These are phyloP conservation scores for Neuroterus valhalla DNA, from an alignment of 1,140 invertebrate genomes.

Conservation along the genomic window DNA sequence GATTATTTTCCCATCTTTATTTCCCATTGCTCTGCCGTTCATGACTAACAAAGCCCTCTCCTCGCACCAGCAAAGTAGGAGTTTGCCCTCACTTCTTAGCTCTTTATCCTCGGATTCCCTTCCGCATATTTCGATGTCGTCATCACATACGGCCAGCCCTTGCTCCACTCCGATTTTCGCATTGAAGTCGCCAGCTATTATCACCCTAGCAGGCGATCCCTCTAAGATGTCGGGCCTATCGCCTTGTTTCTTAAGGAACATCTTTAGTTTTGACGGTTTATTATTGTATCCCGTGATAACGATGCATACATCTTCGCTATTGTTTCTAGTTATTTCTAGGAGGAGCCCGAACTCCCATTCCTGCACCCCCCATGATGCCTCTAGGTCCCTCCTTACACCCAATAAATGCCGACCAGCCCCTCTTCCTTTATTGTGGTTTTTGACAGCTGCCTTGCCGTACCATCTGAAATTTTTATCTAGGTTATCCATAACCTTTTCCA, in stretches of 20 bases:
- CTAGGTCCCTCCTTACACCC: neutral
- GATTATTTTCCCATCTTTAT: slow-evolving; percentile 17
- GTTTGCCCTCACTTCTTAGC: too few relatives aligned
- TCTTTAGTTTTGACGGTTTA: neutral
- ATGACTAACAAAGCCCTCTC: too few relatives aligned
- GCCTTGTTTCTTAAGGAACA: neutral
- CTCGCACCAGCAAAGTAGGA: too few relatives aligned
- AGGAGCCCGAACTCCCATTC: neutral
- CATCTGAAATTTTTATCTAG: neutral
- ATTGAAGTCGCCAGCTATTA: neutral
- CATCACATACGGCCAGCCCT: neutral
- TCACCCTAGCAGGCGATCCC: neutral
- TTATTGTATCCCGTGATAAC: neutral
- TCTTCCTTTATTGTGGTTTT: neutral
- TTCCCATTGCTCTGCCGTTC: slow-evolving; percentile 12
- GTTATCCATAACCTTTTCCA: neutral
- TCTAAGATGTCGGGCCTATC: neutral
- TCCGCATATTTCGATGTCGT: too few relatives aligned
- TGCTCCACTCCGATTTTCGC: neutral
- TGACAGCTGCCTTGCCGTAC: neutral
- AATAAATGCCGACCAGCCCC: neutral
- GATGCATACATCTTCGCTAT: neutral
- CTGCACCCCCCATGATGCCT: neutral
- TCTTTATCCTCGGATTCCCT: too few relatives aligned
- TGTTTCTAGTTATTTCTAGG: neutral